These are phyloP conservation scores for Peromyscus eremicus DNA, from an alignment of 2,797 vertebrate species.

Conservation along the genomic window DNA sequence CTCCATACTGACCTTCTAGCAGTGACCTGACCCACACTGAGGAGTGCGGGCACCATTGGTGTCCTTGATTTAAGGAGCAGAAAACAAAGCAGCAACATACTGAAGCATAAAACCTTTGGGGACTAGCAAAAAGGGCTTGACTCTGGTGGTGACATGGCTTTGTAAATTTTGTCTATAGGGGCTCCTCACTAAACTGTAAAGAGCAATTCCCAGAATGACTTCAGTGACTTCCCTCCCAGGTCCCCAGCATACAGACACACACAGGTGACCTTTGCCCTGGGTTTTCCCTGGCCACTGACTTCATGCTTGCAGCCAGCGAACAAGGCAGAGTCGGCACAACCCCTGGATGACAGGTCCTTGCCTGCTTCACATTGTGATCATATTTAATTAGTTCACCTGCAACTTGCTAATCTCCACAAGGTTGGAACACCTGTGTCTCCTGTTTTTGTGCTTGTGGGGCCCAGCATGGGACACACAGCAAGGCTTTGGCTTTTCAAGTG, in stretches of 20 bases:
- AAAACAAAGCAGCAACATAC: neutral
- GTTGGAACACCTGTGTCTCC: neutral
- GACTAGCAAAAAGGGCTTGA: neutral
- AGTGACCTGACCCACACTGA: rapidly evolving
- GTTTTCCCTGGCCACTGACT: neutral
- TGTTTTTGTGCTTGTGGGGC: neutral
- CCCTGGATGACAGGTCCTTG: too few relatives aligned
- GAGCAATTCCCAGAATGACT: neutral
- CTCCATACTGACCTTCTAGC: neutral
- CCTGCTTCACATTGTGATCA: neutral
- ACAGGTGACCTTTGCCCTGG: neutral
- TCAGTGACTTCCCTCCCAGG: neutral
- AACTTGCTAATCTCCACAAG: neutral
- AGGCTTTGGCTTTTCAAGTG: neutral
- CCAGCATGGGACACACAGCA: neutral
- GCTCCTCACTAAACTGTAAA: neutral
- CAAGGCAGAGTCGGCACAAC: too few relatives aligned
- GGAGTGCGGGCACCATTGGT: rapidly evolving
- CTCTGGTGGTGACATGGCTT: neutral
- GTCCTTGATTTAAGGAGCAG: neutral
- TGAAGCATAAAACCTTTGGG: neutral
- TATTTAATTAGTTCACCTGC: neutral
- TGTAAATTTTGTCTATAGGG: neutral
- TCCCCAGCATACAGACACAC: neutral
- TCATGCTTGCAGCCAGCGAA: neutral